Conservation (phyloP, 2,797 vertebrate species). For the Prunella strophiata region DNA sequence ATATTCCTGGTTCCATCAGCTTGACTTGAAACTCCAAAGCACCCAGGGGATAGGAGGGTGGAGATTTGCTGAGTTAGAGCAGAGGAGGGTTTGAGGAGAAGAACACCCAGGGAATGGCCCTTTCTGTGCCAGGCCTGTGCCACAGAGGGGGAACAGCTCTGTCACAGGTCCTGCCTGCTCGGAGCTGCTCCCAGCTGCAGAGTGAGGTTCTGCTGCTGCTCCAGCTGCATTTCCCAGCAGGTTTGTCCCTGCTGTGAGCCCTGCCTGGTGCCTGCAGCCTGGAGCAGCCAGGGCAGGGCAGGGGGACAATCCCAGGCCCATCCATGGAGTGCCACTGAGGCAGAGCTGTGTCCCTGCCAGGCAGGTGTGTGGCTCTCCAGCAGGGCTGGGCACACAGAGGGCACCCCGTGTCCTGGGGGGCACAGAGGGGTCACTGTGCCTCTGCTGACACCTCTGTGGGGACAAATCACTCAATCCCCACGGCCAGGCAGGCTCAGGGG, state of each 20-base stretch:
- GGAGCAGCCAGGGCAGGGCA: not conserved
- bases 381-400: not conserved
- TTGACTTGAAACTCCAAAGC: not conserved
- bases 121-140: not conserved
- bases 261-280: not conserved
- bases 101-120: not conserved
- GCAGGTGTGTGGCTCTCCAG: not conserved
- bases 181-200: not conserved
- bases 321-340: not conserved
- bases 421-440: not conserved
- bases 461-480: not conserved
- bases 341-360: not conserved
- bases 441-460: fast-evolving
- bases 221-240: not conserved
- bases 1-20: not conserved
- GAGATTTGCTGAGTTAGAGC: not conserved
- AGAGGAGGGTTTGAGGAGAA: not conserved
- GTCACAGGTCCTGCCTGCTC: not conserved
- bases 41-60: not conserved
- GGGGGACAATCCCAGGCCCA: not conserved
- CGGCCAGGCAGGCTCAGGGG: fast-evolving
- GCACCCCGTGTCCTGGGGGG: not conserved
- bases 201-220: not conserved
- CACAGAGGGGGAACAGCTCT: not conserved
- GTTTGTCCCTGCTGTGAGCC: not conserved